A percentile compares a stretch with the other conserved stretches of the same genome.
phyloP scores from a whole-genome alignment of 2,113 vertebrate species.

The Protomyctophum bolini region DNA sequence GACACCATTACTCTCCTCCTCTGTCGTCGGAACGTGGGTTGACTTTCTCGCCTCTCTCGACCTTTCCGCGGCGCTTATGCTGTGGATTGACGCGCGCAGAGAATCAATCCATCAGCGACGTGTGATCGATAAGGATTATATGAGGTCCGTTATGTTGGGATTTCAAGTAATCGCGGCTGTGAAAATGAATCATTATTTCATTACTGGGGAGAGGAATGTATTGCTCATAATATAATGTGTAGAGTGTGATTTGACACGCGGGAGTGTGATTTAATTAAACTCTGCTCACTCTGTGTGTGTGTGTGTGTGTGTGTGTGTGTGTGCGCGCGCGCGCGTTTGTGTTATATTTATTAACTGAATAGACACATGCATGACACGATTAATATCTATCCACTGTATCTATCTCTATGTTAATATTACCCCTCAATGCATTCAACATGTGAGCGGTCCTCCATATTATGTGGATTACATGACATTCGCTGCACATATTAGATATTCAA shows the following conservation, averaged over 20 bases:
- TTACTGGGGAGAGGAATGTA: constrained; percentile 32
- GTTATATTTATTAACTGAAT: too few relatives aligned
- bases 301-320: too few relatives aligned
- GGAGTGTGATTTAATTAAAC: too few relatives aligned
- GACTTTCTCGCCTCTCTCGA: constrained; percentile 22
- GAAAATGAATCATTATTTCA: constrained; percentile 46
- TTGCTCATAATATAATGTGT: constrained; percentile 20
- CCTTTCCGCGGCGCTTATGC: constrained; percentile 37
- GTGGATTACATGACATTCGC: too few relatives aligned
- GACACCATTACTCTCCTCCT: constrained; percentile 39
- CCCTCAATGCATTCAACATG: too few relatives aligned
- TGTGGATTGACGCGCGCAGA: constrained; percentile 34
- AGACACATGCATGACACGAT: too few relatives aligned
- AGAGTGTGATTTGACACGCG: background rate
- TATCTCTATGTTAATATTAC: too few relatives aligned
- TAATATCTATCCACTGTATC: too few relatives aligned
- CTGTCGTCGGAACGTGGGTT: constrained; percentile 57
- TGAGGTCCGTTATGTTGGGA: constrained; percentile 22
- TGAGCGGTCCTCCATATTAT: too few relatives aligned
- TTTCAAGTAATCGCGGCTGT: constrained; percentile 35
- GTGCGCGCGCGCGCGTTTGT: too few relatives aligned
- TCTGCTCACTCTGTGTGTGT: too few relatives aligned
- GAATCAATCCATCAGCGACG: constrained; percentile 43
- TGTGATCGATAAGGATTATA: constrained; percentile 51
- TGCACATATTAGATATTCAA: too few relatives aligned